A percentile compares a stretch with the other conserved stretches of the same genome.
Conservation (phyloP, 2,113 vertebrate species). For the Scomber scombrus region DNA sequence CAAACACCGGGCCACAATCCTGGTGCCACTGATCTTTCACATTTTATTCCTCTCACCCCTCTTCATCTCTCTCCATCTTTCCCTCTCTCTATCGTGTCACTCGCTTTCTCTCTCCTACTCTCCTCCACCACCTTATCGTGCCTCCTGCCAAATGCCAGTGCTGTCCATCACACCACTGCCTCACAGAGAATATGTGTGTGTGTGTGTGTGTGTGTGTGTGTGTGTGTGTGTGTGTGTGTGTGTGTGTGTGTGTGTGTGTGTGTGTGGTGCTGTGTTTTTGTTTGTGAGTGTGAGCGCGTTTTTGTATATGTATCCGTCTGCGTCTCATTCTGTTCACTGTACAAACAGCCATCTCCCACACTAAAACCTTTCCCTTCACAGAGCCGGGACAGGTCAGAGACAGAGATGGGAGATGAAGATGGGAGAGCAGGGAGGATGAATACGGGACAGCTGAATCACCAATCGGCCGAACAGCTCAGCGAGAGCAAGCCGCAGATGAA, state of each 20-base stretch:
- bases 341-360: conserved; percentile 69
- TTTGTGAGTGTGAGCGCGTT: not conserved
- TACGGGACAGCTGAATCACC: conserved; percentile 57
- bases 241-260: conserved; percentile 3
- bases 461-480: conserved; percentile 31
- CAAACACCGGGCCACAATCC: conserved; percentile 58
- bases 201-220: conserved; percentile 1
- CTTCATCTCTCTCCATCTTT: conserved; percentile 30
- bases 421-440: conserved; percentile 67
- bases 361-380: conserved; percentile 62
- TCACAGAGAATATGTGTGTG: conserved; percentile 38
- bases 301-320: conserved; percentile 13
- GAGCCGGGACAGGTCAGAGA: conserved; percentile 66
- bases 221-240: conserved; percentile 25
- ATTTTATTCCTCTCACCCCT: conserved; percentile 42
- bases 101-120: conserved; percentile 59
- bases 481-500: conserved; percentile 45
- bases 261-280: not conserved
- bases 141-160: conserved; percentile 80
- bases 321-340: conserved; percentile 37
- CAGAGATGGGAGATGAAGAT: conserved; percentile 56
- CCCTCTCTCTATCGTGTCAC: conserved; percentile 41
- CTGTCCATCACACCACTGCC: conserved; percentile 77
- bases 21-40: conserved; percentile 69
- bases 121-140: conserved; percentile 72